Evolutionary conservation across 53 echinoderm and acorn worm species (phyloP), one percentile per base, ranked within the genome.

Genomic region (Paelopatides confundens): DNA sequence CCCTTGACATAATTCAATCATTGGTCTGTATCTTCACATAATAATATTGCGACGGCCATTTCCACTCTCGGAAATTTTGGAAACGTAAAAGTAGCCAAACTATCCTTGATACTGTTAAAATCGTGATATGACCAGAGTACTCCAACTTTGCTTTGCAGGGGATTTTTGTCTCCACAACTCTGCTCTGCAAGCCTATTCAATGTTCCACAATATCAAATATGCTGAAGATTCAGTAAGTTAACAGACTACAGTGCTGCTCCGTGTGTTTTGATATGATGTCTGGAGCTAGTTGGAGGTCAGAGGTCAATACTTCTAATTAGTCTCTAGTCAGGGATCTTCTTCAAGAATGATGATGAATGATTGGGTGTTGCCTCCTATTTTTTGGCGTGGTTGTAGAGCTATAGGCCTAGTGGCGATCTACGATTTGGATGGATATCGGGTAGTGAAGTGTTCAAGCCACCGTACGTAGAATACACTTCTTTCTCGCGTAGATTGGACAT

Each of bases 271-370:
- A 67, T 37, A 23, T 39, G 39, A 46, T 68, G 11, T 21, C n/a
- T 33, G 27, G 37, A 35, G 70, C 70, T n/a, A 74, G 74, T 74
- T n/a, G 23, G n/a, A 39, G 74, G 74, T 74, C 74, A 74, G 28
- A 74, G 74, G 74, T 74, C 74, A 74, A 43, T 46, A 4, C 40
- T 74, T 74, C 40, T 74, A 74, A 74, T 74, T 74, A 74, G 74
- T 39, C 40, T 2, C 15, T 36, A 70, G 36, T 70, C 47, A 74
- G 46, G 74, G 47, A 46, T 74, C 47, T 39, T 35, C 74, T 74
- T 46, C 58, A 18, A 17, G 18, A 58, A 58, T n/a, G n/a, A n/a
- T n/a, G 58, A 58, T 58, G 43, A 43, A 58, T 21, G n/a, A 58
- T 58, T 58, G 58, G 58, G 58, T 58, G 58, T 58, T 58, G 58